Evolutionary conservation across 2,113 vertebrate genomes (phyloP).

Genomic region (Trinectes maculatus): DNA sequence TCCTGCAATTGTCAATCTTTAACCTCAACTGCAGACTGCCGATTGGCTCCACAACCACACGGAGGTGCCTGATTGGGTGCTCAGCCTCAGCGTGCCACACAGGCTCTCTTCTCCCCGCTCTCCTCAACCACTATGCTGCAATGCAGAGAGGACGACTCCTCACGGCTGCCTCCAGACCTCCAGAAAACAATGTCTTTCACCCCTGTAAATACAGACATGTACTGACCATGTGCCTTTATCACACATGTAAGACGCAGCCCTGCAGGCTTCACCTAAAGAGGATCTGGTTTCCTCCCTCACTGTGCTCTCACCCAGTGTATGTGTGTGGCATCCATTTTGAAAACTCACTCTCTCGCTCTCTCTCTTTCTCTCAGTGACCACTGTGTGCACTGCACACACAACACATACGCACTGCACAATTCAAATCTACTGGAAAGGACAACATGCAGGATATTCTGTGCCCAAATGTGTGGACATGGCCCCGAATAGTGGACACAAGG

Average conservation of each 20-base stretch:
- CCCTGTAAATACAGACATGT: constrained; percentile 23
- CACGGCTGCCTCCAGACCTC: constrained; percentile 49
- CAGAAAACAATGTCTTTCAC: constrained; percentile 45
- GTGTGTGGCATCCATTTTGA: constrained; percentile 79
- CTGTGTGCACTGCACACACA: constrained; percentile 52
- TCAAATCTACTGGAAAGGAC: constrained; percentile 57
- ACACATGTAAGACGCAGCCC: constrained; percentile 44
- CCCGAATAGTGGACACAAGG: constrained; percentile 59
- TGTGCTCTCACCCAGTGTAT: constrained; percentile 59
- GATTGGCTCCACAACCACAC: constrained; percentile 86
- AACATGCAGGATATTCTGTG: constrained; percentile 67
- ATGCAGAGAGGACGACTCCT: constrained; percentile 90
- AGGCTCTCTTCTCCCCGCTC: constrained; percentile 86
- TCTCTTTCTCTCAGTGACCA: constrained; percentile 37
- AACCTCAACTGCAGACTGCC: constrained; percentile 88
- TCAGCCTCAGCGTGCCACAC: constrained; percentile 80
- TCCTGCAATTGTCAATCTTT: constrained; percentile 94
- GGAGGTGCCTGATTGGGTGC: constrained; percentile 86
- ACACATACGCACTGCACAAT: constrained; percentile 58
- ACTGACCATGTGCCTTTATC: constrained; percentile 35
- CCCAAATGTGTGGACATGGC: constrained; percentile 53
- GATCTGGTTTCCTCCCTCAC: constrained; percentile 63
- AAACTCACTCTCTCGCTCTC: constrained; percentile 47
- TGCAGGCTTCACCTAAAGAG: constrained; percentile 42
- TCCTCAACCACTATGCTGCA: constrained; percentile 92